phyloP scores from a whole-genome alignment of 2,797 vertebrate genomes.

The Anguilla obscura region DNA sequence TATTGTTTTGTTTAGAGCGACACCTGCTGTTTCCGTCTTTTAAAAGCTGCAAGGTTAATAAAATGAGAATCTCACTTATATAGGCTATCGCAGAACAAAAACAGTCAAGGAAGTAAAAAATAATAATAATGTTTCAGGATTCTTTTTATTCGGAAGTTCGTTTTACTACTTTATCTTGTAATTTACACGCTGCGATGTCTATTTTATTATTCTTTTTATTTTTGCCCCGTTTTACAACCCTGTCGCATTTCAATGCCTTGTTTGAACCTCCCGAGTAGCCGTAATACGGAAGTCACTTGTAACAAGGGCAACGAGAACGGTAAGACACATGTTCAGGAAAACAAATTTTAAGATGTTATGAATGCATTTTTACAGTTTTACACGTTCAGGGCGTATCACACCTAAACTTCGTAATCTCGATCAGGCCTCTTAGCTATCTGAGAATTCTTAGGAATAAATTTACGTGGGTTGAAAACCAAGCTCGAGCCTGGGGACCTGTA shows the following conservation, averaged over 20 bases:
- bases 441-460: not conserved
- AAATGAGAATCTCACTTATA: not conserved
- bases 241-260: not conserved
- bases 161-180: not conserved
- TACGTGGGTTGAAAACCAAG: not conserved
- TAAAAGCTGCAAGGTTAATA: not conserved
- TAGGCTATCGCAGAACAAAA: not conserved
- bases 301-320: constrained; percentile 14
- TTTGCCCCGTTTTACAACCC: not conserved
- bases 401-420: not conserved
- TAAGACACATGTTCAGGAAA: constrained; percentile 5
- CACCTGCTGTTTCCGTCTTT: constrained; percentile 57
- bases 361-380: not conserved
- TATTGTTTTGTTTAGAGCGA: constrained; percentile 55
- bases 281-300: constrained; percentile 26
- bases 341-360: not conserved
- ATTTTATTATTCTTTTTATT: not conserved
- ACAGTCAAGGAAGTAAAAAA: not conserved
- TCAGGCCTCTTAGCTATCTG: not conserved
- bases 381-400: too few species aligned
- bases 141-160: not conserved
- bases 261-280: constrained; percentile 22
- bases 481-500: too few species aligned
- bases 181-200: not conserved
- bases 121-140: not conserved